Conservation (phyloP, 2,113 vertebrate species). For the Calyptomena viridis region DNA sequence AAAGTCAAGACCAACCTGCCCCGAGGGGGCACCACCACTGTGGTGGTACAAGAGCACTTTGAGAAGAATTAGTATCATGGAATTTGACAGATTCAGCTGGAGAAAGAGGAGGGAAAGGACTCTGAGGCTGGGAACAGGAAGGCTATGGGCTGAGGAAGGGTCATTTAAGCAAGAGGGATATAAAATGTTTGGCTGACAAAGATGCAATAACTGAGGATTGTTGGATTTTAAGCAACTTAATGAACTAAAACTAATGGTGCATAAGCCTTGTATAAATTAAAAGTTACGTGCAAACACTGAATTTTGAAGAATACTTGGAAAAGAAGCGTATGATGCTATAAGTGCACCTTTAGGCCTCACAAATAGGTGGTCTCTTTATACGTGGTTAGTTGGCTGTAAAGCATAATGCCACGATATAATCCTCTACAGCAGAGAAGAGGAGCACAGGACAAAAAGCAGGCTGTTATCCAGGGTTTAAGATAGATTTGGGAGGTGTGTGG, state of each 20-base stretch:
- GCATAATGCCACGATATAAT: rapidly evolving
- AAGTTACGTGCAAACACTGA: background rate
- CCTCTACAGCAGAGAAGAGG: background rate
- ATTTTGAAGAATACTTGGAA: background rate
- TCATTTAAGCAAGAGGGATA: background rate
- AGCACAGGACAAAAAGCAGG: too few species aligned
- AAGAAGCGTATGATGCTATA: rapidly evolving
- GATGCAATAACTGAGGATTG: background rate
- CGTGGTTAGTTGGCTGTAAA: rapidly evolving
- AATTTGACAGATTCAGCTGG: rapidly evolving
- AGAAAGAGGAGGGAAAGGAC: background rate
- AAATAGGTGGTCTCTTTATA: background rate
- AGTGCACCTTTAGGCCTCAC: rapidly evolving
- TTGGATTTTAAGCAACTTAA: background rate
- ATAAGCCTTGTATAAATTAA: background rate
- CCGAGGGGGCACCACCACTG: rapidly evolving
- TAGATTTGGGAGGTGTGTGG: rapidly evolving
- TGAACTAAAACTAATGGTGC: too few species aligned
- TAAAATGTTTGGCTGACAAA: background rate
- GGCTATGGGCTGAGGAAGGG: background rate
- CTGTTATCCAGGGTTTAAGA: background rate
- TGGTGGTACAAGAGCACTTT: background rate
- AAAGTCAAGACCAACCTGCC: too few species aligned
- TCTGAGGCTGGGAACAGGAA: background rate
- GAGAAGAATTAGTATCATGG: rapidly evolving